Evolutionary conservation across 2,888 invertebrate genomes (phyloP), one percentile per base, ranked within the genome.

Genomic region (Protonemura montana): DNA sequence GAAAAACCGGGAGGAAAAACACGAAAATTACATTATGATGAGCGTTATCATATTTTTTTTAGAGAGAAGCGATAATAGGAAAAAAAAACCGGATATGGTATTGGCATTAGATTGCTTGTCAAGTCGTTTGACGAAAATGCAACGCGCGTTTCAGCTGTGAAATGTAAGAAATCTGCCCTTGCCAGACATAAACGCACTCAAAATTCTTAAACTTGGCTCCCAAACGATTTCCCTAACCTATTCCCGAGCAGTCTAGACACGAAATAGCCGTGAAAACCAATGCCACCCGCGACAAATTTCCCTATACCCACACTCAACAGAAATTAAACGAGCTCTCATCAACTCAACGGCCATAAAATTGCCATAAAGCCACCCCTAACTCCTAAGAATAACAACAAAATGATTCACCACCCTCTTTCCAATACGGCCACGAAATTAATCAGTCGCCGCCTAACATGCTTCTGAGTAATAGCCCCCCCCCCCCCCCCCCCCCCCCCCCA

Each of bases 331-430:
- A 59, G 16, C 59, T 35, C 35, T 3, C 35, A n/a, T 21, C 59
- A 59, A 59, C 13, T 21, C 59, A 59, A 10, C 3, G 59, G 59
- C 59, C 3, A 59, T 59, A 21, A 59, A 59, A 59, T 59, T 21
- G 59, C 16, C 13, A 21, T 59, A 10, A 59, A 59, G 6, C 59
- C 59, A 59, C 59, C 59, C 59, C 59, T 7, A 59, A 10, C 59
- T 59, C 59, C 59, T 59, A 59, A 59, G 59, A 59, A 59, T 21
- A 59, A 59, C 59, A 59, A 59, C 59, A 59, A 59, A 59, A 59
- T 59, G 59, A 59, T 59, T 59, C 59, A 59, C 59, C 59, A 59
- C 59, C 59, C 7, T 16, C 59, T 10, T 16, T 21, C 59, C 59
- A 59, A 21, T 21, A 59, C 16, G 16, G 21, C 16, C 59, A 21